Conservation (phyloP, 1,140 invertebrate genomes). For the Cecropterus lyciades region DNA sequence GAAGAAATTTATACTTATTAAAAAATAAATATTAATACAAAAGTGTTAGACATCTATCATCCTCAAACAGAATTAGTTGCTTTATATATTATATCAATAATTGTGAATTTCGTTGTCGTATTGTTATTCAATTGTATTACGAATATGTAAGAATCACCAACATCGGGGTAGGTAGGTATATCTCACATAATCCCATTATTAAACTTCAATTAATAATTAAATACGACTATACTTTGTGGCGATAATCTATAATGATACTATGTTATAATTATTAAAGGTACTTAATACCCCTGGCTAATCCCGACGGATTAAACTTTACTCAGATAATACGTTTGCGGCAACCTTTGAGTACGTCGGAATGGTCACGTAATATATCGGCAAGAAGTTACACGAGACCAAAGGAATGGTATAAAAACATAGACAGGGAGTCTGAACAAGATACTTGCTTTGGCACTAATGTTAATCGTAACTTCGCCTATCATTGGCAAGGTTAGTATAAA, state of each 20-base stretch:
- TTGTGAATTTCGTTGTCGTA: too few species aligned
- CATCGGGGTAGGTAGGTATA: too few species aligned
- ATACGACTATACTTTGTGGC: neutral
- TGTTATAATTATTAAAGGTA: constrained; percentile 52
- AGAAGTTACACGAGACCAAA: constrained; percentile 48
- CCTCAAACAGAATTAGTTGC: too few species aligned
- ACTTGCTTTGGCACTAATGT: constrained; percentile 70
- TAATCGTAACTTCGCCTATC: constrained; percentile 76
- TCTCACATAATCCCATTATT: neutral
- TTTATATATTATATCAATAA: too few species aligned
- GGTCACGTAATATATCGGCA: constrained; percentile 57
- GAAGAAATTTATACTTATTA: too few species aligned
- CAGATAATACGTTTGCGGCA: constrained; percentile 44
- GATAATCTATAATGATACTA: neutral
- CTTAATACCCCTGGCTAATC: constrained; percentile 69
- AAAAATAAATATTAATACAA: too few species aligned
- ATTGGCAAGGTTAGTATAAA: constrained; percentile 69
- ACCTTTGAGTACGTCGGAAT: constrained; percentile 47
- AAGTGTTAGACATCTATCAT: too few species aligned
- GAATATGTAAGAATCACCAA: too few species aligned
- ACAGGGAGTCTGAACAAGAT: constrained; percentile 44
- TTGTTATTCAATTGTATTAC: neutral
- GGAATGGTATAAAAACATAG: constrained; percentile 70
- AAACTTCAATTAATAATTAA: neutral
- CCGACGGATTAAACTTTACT: constrained; percentile 67